Evolutionary conservation across 1,140 invertebrate species (phyloP), one percentile per base, ranked within the genome.

Genomic region (Drosophila kurseongensis): DNA sequence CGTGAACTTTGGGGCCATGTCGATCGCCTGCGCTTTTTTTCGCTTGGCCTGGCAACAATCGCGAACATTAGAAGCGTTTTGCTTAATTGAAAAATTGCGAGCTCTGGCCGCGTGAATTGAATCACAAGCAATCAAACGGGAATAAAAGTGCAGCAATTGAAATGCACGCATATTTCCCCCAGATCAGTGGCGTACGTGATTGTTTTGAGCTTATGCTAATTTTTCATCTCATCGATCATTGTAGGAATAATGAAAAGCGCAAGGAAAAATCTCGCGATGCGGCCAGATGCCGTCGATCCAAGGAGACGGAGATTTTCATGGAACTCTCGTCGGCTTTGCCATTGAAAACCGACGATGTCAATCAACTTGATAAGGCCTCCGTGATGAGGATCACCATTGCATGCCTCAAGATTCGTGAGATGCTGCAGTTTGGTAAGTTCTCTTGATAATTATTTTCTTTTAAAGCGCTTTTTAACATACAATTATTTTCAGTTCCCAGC

Each of bases 211-310:
- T 59, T 50, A 73, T 78, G 51, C 23, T 36, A 61, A 75, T 67
- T 51, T 58, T 16, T 38, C 29, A 27, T 4, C 42, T 35, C 16
- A 38, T 7, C 47, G 61, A 47, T 50, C 75, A 86, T 94, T 94
- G n/a, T 93, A 98, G 97, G 95, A 98, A 97, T 90, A 97, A 98
- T 93, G 98, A 99, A 93, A 97, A 98, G 82, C 94, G 98, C n/a
- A 98, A 99, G 93, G 98, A 99, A 93, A 98, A 98, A 89, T 99
- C 98, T 1, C 95, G 98, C 50, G 97, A 99, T 93, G 98, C 98
- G 4, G 98, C 98, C 0, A 94, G 98, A 81, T 98, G 95, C 90
- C 95, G 98, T 35, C 95, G 98, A 41, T 97, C 97, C 68, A 96
- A 96, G 85, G 98, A 99, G 93, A 98, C 98, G 62, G 97, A 98